Base-by-base conservation (phyloP, 30 jellyfish, hydroid and myxozoan species). In the Haliclystus octoradiatus region DNA sequence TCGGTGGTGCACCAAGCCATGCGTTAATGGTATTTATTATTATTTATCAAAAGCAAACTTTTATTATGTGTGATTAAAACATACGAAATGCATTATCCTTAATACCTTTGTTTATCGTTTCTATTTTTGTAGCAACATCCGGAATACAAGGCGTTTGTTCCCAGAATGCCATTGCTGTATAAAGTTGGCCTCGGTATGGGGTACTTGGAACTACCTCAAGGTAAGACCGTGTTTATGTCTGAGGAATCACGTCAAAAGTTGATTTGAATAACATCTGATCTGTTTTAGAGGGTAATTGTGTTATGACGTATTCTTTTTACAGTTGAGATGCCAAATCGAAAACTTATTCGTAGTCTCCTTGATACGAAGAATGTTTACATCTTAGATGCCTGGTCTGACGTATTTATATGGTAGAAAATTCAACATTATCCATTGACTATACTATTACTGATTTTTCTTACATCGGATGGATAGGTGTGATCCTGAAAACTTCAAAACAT, bases 151-250 rank as follows among this genome's bases (percentile, higher is more conserved):
- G 57, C 52, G 28, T 91, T 77, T 68, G 66, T 69, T n/a, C 80
- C 85, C 2, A 50, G 69, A 13, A 85, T 72, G 7, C 95, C 95
- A 7, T 79, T 91, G 34, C 71, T 91, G 12, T 91, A 82, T 61
- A 91, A 82, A 75, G 99, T 91, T 26, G 95, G 95, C 14, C 93
- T 91, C 26, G 99, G 99, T 1, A 91, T 91, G 99, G 99, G 99
- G 27, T 91, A 91, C 65, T 70, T 91, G 28, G 99, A 91, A 62
- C 82, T 91, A 22, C 99, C 99, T 0, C 99, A 91, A 82, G 99
- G 99, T 91, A 81, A 9, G 14, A 40, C 57, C 57, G n/a, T n/a
- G n/a, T n/a, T n/a, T n/a, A n/a, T n/a, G n/a, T n/a, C n/a, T n/a
- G n/a, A n/a, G n/a, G n/a, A n/a, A n/a, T n/a, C n/a, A n/a, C n/a